Evolutionary conservation across 2,113 vertebrate genomes (phyloP).

Genomic region (Chascanopsetta lugubris): DNA sequence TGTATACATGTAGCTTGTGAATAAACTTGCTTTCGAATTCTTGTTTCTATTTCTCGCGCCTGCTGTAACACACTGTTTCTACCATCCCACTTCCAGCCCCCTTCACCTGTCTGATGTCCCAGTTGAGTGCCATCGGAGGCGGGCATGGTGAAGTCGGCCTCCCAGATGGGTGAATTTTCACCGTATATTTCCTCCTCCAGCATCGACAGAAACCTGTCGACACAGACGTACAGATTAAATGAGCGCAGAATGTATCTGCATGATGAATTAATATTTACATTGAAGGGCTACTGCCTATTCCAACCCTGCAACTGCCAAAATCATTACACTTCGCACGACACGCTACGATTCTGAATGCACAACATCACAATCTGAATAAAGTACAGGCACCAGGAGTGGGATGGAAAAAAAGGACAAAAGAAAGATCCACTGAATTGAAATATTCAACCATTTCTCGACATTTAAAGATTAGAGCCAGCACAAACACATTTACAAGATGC

Average conservation of each 20-base stretch:
- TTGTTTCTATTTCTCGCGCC: too few relatives aligned
- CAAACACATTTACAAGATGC: not conserved
- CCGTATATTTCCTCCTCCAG: slow-evolving; percentile 98
- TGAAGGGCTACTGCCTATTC: too few relatives aligned
- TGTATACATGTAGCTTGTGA: too few relatives aligned
- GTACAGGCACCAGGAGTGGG: not conserved
- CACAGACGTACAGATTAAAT: not conserved
- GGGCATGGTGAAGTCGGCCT: slow-evolving; percentile 94
- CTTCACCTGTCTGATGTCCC: slow-evolving; percentile 89
- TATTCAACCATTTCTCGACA: not conserved
- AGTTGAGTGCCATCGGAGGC: slow-evolving; percentile 89
- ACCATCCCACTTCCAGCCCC: not conserved
- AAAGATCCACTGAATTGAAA: not conserved
- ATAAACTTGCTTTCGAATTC: too few relatives aligned
- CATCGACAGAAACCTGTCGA: slow-evolving; percentile 97
- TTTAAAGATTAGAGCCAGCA: not conserved
- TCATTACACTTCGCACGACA: too few relatives aligned
- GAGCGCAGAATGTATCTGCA: not conserved
- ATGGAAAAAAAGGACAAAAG: not conserved
- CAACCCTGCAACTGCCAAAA: too few relatives aligned
- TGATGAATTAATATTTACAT: too few relatives aligned
- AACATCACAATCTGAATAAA: not conserved
- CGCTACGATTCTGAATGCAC: too few relatives aligned
- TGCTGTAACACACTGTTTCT: too few relatives aligned
- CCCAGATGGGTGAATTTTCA: slow-evolving; percentile 97